These are phyloP conservation scores for Trematomus bernacchii DNA, from an alignment of 2,797 vertebrate species.

Conservation along the genomic window DNA sequence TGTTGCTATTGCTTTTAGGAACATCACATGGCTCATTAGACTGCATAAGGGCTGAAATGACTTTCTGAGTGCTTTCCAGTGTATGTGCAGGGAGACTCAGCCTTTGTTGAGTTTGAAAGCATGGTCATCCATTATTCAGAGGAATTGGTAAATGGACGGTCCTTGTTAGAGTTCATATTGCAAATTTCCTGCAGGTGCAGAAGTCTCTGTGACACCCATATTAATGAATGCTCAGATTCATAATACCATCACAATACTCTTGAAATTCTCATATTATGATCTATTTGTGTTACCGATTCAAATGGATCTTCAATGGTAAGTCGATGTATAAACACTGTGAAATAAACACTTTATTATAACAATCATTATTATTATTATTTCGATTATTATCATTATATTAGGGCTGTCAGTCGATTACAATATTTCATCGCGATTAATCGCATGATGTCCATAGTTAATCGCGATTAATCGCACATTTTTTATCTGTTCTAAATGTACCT, in stretches of 20 bases:
- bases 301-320: not conserved
- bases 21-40: slow-evolving; percentile 73
- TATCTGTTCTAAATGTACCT: too few species aligned
- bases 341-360: too few species aligned
- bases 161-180: slow-evolving; percentile 45
- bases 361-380: too few species aligned
- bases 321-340: too few species aligned
- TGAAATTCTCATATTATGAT: not conserved
- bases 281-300: slow-evolving; percentile 2
- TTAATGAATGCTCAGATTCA: slow-evolving; percentile 23
- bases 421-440: too few species aligned
- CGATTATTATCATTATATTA: too few species aligned
- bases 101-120: slow-evolving; percentile 70
- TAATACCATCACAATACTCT: not conserved
- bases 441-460: too few species aligned
- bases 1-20: slow-evolving; percentile 51
- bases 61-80: slow-evolving; percentile 57
- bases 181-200: slow-evolving; percentile 28
- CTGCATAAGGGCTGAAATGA: slow-evolving; percentile 55
- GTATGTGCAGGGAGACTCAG: slow-evolving; percentile 55
- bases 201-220: slow-evolving; percentile 22
- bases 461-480: too few species aligned
- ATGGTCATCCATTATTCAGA: slow-evolving; percentile 77
- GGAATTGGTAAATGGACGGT: slow-evolving; percentile 68
- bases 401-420: too few species aligned